phyloP scores from a whole-genome alignment of 2,888 invertebrate species.

The Agrotis exclamationis region DNA sequence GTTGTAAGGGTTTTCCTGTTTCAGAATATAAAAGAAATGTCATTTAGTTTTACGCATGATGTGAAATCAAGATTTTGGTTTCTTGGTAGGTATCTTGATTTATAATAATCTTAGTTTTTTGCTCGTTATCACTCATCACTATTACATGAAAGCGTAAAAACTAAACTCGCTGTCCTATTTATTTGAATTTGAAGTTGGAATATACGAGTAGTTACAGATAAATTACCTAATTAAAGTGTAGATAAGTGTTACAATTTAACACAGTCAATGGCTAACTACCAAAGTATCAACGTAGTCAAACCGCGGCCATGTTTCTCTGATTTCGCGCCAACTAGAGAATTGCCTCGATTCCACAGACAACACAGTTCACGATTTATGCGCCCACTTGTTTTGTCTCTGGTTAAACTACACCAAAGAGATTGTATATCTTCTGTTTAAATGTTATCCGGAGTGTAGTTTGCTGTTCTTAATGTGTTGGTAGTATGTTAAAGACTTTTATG shows the following conservation, averaged over 20 bases:
- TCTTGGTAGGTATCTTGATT: too few species aligned
- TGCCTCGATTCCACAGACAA: conserved; percentile 56
- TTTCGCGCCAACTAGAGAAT: conserved; percentile 64
- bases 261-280: conserved; percentile 9
- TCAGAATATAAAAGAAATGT: conserved; percentile 24
- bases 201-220: too few species aligned
- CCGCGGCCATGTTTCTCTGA: conserved; percentile 60
- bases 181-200: too few species aligned
- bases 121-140: too few species aligned
- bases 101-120: too few species aligned
- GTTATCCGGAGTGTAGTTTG: conserved; percentile 66
- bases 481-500: conserved; percentile 52
- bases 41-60: background rate
- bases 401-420: conserved; percentile 68
- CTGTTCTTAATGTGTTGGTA: conserved; percentile 61
- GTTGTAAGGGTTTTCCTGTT: background rate
- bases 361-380: conserved; percentile 63
- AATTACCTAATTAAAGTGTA: background rate
- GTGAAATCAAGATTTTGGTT: too few species aligned
- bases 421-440: conserved; percentile 65
- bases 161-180: too few species aligned
- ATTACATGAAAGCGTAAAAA: too few species aligned
- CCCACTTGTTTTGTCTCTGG: conserved; percentile 69
- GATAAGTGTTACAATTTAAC: conserved; percentile 8
- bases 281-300: conserved; percentile 30